phyloP scores from a whole-genome alignment of 2,113 vertebrate species.

The Ginglymostoma cirratum region DNA sequence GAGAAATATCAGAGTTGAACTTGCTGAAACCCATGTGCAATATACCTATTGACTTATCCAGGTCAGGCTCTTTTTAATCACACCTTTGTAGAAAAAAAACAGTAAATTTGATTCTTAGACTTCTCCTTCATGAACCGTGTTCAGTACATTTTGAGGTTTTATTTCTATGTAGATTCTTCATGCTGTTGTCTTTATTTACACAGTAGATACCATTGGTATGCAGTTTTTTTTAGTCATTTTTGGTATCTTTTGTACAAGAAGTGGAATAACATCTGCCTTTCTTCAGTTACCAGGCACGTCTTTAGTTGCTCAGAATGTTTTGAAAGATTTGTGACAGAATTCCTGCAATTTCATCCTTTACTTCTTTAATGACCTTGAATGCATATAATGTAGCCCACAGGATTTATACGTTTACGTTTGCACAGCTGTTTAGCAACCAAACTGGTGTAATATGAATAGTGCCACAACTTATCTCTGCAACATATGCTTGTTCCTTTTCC shows the following conservation, averaged over 20 bases:
- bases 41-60: neutral
- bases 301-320: neutral
- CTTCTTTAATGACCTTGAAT: constrained; percentile 7
- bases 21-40: neutral
- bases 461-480: neutral
- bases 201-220: neutral
- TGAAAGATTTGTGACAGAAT: constrained; percentile 18
- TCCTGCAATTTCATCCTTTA: neutral
- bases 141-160: neutral
- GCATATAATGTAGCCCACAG: neutral
- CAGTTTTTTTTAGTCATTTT: neutral
- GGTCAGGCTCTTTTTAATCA: neutral
- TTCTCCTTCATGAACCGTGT: neutral
- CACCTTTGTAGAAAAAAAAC: neutral
- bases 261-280: constrained; percentile 8
- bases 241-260: neutral
- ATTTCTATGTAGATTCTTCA: neutral
- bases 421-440: constrained; percentile 8
- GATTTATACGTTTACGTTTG: neutral
- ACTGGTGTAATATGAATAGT: neutral
- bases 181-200: neutral
- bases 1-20: neutral
- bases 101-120: neutral
- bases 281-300: neutral
- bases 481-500: neutral